Base-by-base conservation (phyloP, 1,140 invertebrate genomes). In the Pachypeltis micranthus region DNA sequence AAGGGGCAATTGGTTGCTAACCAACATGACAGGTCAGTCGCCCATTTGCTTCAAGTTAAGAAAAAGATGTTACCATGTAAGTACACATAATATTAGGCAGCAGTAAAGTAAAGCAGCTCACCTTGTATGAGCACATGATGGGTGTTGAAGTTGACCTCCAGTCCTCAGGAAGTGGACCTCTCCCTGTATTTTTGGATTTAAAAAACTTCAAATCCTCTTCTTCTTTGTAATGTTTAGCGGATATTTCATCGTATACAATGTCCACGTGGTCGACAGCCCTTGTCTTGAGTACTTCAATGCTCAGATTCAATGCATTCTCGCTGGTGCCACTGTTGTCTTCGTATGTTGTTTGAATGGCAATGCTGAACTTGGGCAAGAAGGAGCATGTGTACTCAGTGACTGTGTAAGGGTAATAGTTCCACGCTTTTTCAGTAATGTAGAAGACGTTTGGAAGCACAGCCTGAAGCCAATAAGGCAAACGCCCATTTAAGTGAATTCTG, bases 351-450 rank as follows among this genome's bases (percentile, higher is more conserved):
- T 90, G 85, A 65, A 96, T 94, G 56, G 85, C 82, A 68, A 95
- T 88, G 69, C 82, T 81, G 69, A 94, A 90, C 70, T 89, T 90
- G 67, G 91, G 91, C 68, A 95, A 80, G 70, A 95, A 93, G 0
- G 91, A 94, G 78, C 92, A 96, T 90, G 47, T 51, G 47, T 51
- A 51, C 47, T 51, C 88, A 80, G 91, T 93, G 51, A 90, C 85
- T 29, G 92, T 95, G 72, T 84, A 93, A 51, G 92, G 92, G 78
- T 93, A 96, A 77, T 90, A 94, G 75, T 96, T 96, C 91, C 91
- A 95, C 16, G 91, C 89, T 72, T 93, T 94, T 75, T 95, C 92
- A 65, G 87, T 93, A 0, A 95, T 81, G 75, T 94, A 96, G 77
- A 95, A 95, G 74, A 95, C 85, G 74, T 85, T 85, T 63, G 92